A percentile compares a stretch with the other conserved stretches of the same genome.
Conservation (phyloP, 2,888 invertebrate genomes). For the Amblyjoppa proteus region DNA sequence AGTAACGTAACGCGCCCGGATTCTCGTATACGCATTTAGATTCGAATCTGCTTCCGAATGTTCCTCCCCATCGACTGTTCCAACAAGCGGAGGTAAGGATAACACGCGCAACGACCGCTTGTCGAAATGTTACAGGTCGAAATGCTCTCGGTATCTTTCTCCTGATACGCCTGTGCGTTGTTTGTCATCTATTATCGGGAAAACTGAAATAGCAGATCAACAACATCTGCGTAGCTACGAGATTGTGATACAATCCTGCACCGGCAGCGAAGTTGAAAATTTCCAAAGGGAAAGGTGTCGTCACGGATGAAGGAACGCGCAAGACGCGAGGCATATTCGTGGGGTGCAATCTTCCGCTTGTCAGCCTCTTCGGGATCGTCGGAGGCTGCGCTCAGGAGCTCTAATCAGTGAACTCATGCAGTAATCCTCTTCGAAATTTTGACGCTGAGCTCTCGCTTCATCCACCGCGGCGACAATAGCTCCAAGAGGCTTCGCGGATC, state of each 20-base stretch:
- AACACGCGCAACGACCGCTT: neutral
- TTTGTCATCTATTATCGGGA: neutral
- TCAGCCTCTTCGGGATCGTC: neutral
- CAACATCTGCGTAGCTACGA: neutral
- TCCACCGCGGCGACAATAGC: neutral
- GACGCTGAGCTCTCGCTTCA: neutral
- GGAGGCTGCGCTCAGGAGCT: slow-evolving; percentile 2
- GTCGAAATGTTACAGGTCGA: neutral
- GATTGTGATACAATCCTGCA: slow-evolving; percentile 14
- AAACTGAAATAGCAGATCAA: slow-evolving; percentile 26
- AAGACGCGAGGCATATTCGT: neutral
- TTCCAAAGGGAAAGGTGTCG: slow-evolving; percentile 53
- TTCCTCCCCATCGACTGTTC: slow-evolving; percentile 26
- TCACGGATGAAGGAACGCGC: slow-evolving; percentile 43
- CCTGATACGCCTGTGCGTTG: neutral
- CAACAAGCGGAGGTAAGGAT: neutral
- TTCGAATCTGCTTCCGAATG: slow-evolving; percentile 57
- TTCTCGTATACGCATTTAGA: slow-evolving; percentile 60
- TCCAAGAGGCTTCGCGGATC: neutral
- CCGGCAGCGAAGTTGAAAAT: slow-evolving; percentile 49
- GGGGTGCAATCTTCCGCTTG: slow-evolving; percentile 45
- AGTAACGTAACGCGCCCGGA: slow-evolving; percentile 54
- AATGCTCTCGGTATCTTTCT: neutral
- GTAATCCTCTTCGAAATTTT: slow-evolving; percentile 29
- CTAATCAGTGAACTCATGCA: slow-evolving; percentile 35